Evolutionary conservation across 2,888 invertebrate genomes (phyloP).

Genomic region (Diarsia dahlii): DNA sequence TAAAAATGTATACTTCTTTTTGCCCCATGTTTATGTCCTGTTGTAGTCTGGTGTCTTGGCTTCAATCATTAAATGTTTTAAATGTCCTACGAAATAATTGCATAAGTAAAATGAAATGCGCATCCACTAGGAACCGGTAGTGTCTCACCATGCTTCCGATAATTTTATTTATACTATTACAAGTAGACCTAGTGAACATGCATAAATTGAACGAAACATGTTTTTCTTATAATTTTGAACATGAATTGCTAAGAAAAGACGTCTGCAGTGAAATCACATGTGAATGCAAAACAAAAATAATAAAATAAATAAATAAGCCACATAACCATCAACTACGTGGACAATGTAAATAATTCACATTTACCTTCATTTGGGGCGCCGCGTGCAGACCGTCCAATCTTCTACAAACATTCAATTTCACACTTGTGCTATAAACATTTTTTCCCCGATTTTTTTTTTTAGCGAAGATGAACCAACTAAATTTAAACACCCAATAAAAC

Average conservation of each 20-base stretch:
- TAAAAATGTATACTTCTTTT: conserved; percentile 52
- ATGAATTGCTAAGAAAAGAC: conserved; percentile 87
- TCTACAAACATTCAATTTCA: conserved; percentile 74
- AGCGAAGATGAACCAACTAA: conserved; percentile 69
- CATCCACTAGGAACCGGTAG: conserved; percentile 78
- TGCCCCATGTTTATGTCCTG: conserved; percentile 60
- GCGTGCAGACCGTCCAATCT: conserved; percentile 74
- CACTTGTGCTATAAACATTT: conserved; percentile 72
- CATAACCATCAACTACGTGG: conserved; percentile 86
- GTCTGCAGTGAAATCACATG: conserved; percentile 91
- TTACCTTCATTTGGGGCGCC: conserved; percentile 80
- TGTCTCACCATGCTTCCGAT: conserved; percentile 79
- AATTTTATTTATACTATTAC: conserved; percentile 69
- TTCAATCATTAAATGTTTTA: conserved; percentile 47
- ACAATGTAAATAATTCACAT: conserved; percentile 78
- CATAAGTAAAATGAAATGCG: conserved; percentile 86
- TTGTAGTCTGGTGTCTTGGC: conserved; percentile 62
- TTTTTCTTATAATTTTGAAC: conserved; percentile 72
- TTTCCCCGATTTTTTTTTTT: conserved; percentile 68
- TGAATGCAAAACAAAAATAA: conserved; percentile 87
- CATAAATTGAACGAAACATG: conserved; percentile 68
- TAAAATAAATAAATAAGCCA: conserved; percentile 90
- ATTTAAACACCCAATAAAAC: conserved; percentile 69
- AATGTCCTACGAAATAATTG: conserved; percentile 60
- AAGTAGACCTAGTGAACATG: conserved; percentile 79